phyloP scores from a whole-genome alignment of 2,113 vertebrate species.

The Paedocypris sp. region DNA sequence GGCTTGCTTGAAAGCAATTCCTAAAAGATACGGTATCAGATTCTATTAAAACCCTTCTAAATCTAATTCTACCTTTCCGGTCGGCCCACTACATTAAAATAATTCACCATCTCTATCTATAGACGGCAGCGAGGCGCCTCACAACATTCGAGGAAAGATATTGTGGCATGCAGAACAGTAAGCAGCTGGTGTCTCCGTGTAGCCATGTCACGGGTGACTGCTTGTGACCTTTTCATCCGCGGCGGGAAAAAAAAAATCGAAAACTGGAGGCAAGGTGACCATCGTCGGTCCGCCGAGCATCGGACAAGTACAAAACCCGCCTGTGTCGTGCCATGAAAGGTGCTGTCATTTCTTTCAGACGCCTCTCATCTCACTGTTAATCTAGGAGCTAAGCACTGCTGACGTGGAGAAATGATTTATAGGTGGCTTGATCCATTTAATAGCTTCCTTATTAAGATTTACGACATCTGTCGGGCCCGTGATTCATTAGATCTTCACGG shows the following conservation, averaged over 20 bases:
- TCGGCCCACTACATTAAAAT: neutral
- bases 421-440: constrained; percentile 34
- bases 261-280: constrained; percentile 30
- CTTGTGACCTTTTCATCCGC: constrained; percentile 25
- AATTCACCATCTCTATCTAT: neutral
- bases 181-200: constrained; percentile 19
- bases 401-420: constrained; percentile 34
- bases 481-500: constrained; percentile 30
- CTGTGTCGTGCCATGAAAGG: constrained; percentile 20
- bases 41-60: neutral
- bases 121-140: neutral
- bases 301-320: constrained; percentile 10
- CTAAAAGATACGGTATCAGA: neutral
- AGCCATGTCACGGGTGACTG: constrained; percentile 33
- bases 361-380: constrained; percentile 30
- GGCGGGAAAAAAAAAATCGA: neutral
- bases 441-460: constrained; percentile 41
- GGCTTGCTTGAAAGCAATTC: neutral
- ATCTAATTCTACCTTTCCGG: neutral
- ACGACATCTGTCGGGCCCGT: constrained; percentile 25
- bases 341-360: constrained; percentile 26
- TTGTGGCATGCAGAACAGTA: constrained; percentile 18
- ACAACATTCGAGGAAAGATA: constrained; percentile 24
- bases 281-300: constrained; percentile 9
- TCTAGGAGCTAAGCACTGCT: constrained; percentile 29